A percentile compares a stretch with the other conserved stretches of the same genome.
Conservation (phyloP, 2,113 vertebrate species). For the Hystrix brachyura region DNA sequence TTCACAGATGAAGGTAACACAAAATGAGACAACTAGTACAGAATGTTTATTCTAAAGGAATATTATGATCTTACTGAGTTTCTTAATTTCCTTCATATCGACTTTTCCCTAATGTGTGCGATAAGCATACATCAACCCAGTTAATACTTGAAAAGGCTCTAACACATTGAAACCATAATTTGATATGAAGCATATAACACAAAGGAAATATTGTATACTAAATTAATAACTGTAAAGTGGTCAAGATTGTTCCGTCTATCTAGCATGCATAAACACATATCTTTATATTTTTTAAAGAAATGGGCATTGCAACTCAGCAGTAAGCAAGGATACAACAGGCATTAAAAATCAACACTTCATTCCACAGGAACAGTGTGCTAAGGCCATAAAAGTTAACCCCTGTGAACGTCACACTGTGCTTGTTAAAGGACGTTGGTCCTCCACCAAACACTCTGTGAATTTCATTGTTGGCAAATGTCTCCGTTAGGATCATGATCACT, state of each 20-base stretch:
- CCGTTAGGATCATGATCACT: not conserved
- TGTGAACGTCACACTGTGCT: rapidly evolving
- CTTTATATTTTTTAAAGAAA: not conserved
- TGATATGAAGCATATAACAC: not conserved
- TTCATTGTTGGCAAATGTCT: not conserved
- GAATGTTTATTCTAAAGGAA: slow-evolving; percentile 57
- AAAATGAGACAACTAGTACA: slow-evolving; percentile 37
- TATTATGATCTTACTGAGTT: not conserved
- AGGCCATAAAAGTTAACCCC: not conserved
- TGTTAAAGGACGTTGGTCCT: not conserved
- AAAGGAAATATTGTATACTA: not conserved
- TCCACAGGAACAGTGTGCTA: rapidly evolving
- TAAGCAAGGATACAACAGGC: not conserved
- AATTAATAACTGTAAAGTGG: not conserved
- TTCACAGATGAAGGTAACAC: slow-evolving; percentile 63
- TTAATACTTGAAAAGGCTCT: slow-evolving; percentile 33
- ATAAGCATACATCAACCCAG: slow-evolving; percentile 38
- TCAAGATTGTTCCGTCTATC: not conserved
- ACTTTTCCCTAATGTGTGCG: slow-evolving; percentile 63
- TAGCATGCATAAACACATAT: not conserved
- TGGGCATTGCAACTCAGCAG: not conserved
- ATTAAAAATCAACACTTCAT: not conserved
- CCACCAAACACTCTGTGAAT: not conserved
- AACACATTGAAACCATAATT: not conserved
- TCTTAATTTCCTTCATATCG: slow-evolving; percentile 45